Evolutionary conservation across 1,140 invertebrate species (phyloP), one percentile per base, ranked within the genome.

Genomic region (Tigriopus japonicus): DNA sequence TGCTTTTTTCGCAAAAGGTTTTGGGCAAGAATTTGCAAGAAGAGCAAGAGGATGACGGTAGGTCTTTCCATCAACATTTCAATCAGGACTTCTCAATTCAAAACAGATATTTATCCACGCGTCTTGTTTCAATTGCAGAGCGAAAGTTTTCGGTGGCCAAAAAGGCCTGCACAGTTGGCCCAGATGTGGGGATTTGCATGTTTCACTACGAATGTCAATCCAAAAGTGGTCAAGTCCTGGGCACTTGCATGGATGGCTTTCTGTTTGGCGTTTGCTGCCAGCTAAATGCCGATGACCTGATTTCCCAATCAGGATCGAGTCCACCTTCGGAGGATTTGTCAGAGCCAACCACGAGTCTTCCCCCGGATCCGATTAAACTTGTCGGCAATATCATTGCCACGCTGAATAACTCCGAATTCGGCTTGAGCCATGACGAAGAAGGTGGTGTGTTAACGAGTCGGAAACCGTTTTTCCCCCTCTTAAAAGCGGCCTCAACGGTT

Each of bases 181-280:
- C 13, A 53, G 61, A 73, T 67, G 65, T 67, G 67, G 77, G 85
- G n/a, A 81, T 88, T 66, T 93, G 89, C 71, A 91, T 92, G 86
- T 93, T 92, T 73, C 90, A 90, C 71, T 87, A 89, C 67, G 86
- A 93, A 69, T 93, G 89, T 70, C 76, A 77, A 9, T 80, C 83
- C 59, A 74, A 84, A 62, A 80, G 80, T 10, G 88, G 89, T 1
- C 79, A 83, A 67, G 85, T 91, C 0, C 83, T 91, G 0, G 86
- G 86, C 0, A 81, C 87, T 6, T 93, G 89, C 66, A 86, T 90
- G 79, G 87, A 92, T 69, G 86, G 85, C 1, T 89, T 92, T 68
- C 76, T 92, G 5, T 91, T 91, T 67, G 88, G 88, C 6, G 85
- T 87, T 5, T 93, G 88, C 69, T 93, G 88, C 63, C 56, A 68